Percentiles rank a stretch among this genome's conserved stretches.
Evolutionary conservation across 1,140 invertebrate genomes (phyloP).

Genomic region (Cotesia vestalis): DNA sequence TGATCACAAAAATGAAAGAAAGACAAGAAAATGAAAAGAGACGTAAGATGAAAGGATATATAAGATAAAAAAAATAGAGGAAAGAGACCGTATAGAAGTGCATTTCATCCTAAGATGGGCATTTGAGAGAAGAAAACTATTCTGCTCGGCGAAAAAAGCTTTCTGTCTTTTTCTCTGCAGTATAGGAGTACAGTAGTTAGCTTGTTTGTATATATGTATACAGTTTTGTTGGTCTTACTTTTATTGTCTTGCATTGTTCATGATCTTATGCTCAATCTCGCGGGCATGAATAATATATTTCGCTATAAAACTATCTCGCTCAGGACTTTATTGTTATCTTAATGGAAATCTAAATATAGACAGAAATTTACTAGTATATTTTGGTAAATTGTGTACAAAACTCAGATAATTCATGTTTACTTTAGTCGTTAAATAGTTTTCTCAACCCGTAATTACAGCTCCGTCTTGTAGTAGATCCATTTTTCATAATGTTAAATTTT

Average conservation of each 20-base stretch:
- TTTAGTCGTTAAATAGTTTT: too few relatives aligned
- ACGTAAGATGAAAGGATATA: neutral
- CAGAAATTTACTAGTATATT: neutral
- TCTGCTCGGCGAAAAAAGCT: constrained; percentile 17
- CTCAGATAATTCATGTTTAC: too few relatives aligned
- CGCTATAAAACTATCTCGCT: constrained; percentile 16
- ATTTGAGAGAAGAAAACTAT: constrained; percentile 15
- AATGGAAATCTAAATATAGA: constrained; percentile 27
- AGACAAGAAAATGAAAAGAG: constrained; percentile 2
- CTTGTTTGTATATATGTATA: constrained; percentile 2
- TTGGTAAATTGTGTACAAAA: too few relatives aligned
- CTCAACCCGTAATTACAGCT: too few relatives aligned
- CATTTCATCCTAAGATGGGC: constrained; percentile 24
- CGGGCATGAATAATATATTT: constrained; percentile 17
- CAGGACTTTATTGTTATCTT: constrained; percentile 14
- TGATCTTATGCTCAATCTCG: neutral
- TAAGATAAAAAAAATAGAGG: constrained; percentile 13
- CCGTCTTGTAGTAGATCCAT: neutral
- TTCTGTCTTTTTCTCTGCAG: constrained; percentile 4
- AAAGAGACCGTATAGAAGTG: constrained; percentile 17
- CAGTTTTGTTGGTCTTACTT: neutral
- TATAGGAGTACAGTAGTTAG: neutral
- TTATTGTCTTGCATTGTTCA: neutral
- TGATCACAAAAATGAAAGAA: neutral
- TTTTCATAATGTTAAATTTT: neutral